phyloP scores from a whole-genome alignment of 2,797 vertebrate species.

The Molossus alvarezi region DNA sequence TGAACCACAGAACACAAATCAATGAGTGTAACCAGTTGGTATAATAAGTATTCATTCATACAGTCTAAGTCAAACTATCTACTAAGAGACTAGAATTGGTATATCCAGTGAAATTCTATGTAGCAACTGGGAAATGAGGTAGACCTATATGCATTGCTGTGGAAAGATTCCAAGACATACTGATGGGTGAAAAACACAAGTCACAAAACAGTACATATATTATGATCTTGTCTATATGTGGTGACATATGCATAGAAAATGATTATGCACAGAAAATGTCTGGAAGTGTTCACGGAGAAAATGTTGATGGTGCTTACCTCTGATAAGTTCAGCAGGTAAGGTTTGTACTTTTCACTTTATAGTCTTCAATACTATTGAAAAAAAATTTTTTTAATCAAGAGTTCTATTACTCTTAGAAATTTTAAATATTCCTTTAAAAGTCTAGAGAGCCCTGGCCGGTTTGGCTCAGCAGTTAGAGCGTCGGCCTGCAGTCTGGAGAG shows the following conservation, averaged over 20 bases:
- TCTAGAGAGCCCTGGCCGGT: not conserved
- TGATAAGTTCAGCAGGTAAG: not conserved
- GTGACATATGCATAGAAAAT: constrained; percentile 7
- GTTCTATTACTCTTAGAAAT: no score
- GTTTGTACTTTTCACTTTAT: constrained; percentile 63
- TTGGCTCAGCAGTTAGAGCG: no score
- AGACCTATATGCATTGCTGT: not conserved
- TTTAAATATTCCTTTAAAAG: not conserved
- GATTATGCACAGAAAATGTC: constrained; percentile 15
- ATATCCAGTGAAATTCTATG: not conserved
- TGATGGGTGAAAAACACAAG: not conserved
- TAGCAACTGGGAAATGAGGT: not conserved
- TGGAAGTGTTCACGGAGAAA: not conserved
- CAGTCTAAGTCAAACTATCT: not conserved
- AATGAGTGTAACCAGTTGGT: not conserved
- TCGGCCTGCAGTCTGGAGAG: no score
- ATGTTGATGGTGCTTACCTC: not conserved
- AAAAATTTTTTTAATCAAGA: not conserved
- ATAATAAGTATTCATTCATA: constrained; percentile 19
- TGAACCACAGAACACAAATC: constrained; percentile 27
- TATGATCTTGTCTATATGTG: constrained; percentile 19
- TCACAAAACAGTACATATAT: constrained; percentile 5
- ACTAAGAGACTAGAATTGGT: constrained; percentile 47
- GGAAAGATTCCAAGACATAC: constrained; percentile 30
- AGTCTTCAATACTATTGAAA: not conserved